phyloP scores from a whole-genome alignment of 2,797 vertebrate genomes.

The Serranus cabrilla region DNA sequence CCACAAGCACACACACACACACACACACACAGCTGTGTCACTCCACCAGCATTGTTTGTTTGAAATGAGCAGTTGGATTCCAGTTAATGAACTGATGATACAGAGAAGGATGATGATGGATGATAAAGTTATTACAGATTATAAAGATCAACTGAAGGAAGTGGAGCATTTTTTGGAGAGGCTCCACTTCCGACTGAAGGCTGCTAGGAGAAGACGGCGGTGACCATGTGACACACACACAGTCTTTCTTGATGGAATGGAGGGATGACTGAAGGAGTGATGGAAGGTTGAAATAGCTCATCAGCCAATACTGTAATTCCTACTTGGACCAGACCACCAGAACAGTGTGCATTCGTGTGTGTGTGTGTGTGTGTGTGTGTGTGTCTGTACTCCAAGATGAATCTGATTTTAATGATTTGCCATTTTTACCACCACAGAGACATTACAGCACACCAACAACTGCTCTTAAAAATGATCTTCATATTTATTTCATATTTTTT shows the following conservation, averaged over 20 bases:
- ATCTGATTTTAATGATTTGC: too few species aligned
- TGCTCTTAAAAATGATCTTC: too few species aligned
- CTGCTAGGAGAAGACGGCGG: background rate
- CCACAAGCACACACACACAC: background rate
- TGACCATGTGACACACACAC: background rate
- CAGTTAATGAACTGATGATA: slow-evolving; percentile 5
- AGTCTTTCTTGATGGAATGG: background rate
- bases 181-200: slow-evolving; percentile 1
- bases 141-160: slow-evolving; percentile 3
- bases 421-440: too few species aligned
- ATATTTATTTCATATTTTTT: too few species aligned
- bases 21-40: background rate
- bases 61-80: slow-evolving; percentile 5
- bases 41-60: background rate
- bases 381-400: too few species aligned
- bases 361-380: background rate
- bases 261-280: background rate
- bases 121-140: slow-evolving; percentile 11
- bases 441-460: too few species aligned
- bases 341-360: background rate
- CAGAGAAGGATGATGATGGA: slow-evolving; percentile 2
- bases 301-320: slow-evolving; percentile 32
- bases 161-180: background rate
- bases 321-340: background rate
- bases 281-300: slow-evolving; percentile 16